Base-by-base conservation (phyloP, 2,113 vertebrate species). In the Bolborhynchus lineola region DNA sequence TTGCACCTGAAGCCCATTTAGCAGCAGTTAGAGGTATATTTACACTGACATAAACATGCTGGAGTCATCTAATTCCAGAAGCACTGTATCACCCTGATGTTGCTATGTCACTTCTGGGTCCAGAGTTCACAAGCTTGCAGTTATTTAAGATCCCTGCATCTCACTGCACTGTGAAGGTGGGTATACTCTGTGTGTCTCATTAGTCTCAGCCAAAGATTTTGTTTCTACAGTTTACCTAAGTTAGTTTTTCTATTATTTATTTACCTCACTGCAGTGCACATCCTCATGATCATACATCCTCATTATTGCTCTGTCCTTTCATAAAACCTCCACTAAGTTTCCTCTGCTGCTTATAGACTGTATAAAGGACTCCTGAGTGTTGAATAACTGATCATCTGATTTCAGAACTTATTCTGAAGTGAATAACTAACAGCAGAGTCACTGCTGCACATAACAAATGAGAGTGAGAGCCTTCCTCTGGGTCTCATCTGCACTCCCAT, bases 171-270 rank as follows among this genome's bases (percentile, higher is more conserved):
- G 16, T 57, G 44, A 82, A 84, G 50, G 16, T 91, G 47, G 18
- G 53, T 78, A 62, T 65, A 81, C 14, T 23, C 71, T 37, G 20
- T 53, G 6, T 55, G 31, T 75, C n/a, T 89, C 60, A 67, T 71
- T 78, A 87, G 42, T 82, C 39, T 64, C 63, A 92, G 49, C 6
- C 47, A 86, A 92, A 95, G 63, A 80, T 70, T 89, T 82, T 91
- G 39, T 47, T 92, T 90, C 60, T 90, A 60, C 18, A 52, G 14
- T 41, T 83, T 67, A 33, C 68, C 37, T 53, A 67, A 83, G 50
- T 67, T 74, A 77, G 28, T 50, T 81, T 85, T 93, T 55, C 64
- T 83, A 13, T 77, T 93, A 88, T 93, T 95, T 94, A 94, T 92
- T 93, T 92, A 37, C 69, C 57, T 91, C 44, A 65, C 81, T 65